Conservation (phyloP, 2,113 vertebrate species). For the Panthera tigris region DNA sequence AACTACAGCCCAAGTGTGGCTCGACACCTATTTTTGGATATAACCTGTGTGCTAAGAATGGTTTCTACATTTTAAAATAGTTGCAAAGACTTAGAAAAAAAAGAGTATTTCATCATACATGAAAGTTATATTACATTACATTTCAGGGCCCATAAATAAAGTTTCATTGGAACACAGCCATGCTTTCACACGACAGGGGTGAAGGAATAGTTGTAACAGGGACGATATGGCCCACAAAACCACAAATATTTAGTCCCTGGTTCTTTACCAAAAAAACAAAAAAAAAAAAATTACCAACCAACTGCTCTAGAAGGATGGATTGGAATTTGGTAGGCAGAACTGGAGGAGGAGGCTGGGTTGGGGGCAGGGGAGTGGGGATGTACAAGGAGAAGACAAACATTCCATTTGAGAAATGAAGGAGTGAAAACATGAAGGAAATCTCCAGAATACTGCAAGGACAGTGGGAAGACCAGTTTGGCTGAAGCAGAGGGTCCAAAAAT, state of each 20-base stretch:
- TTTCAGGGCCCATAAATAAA: not conserved
- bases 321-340: not conserved
- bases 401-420: not conserved
- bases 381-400: not conserved
- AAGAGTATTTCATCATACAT: not conserved
- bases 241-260: not conserved
- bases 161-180: not conserved
- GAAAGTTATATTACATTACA: not conserved
- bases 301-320: not conserved
- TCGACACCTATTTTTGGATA: not conserved
- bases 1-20: accelerated
- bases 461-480: not conserved
- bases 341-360: no score
- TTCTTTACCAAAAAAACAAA: not conserved
- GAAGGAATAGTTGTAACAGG: not conserved
- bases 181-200: not conserved
- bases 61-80: not conserved
- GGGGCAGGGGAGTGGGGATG: accelerated
- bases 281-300: not conserved
- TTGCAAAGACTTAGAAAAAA: not conserved
- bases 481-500: not conserved
- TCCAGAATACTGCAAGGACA: not conserved
- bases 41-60: not conserved
- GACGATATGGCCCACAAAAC: not conserved
- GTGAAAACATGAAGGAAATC: not conserved